Evolutionary conservation across 2,113 vertebrate genomes (phyloP).

Genomic region (Gasterosteus aculeatus): DNA sequence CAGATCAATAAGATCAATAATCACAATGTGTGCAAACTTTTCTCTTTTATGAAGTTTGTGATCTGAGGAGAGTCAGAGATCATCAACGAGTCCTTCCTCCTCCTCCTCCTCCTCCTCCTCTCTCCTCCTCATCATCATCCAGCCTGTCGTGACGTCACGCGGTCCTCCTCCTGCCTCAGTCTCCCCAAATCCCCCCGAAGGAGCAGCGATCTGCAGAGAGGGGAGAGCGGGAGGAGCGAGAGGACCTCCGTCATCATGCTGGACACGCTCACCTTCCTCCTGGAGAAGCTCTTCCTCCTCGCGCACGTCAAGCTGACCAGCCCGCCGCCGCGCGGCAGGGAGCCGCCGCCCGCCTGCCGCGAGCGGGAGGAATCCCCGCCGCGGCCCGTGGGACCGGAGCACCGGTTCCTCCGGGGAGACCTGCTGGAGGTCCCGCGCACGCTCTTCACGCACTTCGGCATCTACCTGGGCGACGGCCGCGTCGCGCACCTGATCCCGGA

Average conservation of each 20-base stretch:
- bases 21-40: too few species aligned
- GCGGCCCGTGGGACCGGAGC: conserved; percentile 16
- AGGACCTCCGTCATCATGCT: conserved; percentile 67
- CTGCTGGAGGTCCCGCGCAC: conserved; percentile 94
- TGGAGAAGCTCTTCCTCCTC: conserved; percentile 87
- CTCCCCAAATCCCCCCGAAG: neutral
- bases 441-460: conserved; percentile 94
- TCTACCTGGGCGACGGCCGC: conserved; percentile 91
- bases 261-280: conserved; percentile 83
- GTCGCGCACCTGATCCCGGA: conserved; percentile 98
- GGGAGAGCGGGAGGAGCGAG: neutral
- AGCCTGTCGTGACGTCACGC: neutral
- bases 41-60: too few species aligned
- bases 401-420: conserved; percentile 86
- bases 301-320: conserved; percentile 82
- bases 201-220: neutral
- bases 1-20: too few species aligned
- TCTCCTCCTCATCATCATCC: neutral
- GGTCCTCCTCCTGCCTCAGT: conserved; percentile 2
- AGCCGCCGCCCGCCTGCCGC: conserved; percentile 14
- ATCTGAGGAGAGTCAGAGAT: too few species aligned
- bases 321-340: conserved; percentile 34
- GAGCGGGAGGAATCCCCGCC: conserved; percentile 35
- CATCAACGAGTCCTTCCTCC: too few species aligned
- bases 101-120: neutral